Conservation (phyloP, 2,113 vertebrate genomes). For the Rostratula benghalensis region DNA sequence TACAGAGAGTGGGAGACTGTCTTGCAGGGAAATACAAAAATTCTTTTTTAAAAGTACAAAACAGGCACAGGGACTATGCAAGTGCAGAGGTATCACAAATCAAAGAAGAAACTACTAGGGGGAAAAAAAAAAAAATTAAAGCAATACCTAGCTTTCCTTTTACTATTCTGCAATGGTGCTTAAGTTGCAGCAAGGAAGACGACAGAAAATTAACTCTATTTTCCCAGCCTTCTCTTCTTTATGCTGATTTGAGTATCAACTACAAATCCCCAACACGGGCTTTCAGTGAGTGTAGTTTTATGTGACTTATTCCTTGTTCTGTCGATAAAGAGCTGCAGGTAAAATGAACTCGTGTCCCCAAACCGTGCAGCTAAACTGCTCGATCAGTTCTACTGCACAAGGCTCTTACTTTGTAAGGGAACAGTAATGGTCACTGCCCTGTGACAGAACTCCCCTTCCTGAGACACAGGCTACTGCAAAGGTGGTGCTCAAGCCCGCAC, state of each 20-base stretch:
- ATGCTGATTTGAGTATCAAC: not conserved
- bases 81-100: not conserved
- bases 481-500: not conserved
- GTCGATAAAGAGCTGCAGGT: not conserved
- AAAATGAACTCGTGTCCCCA: not conserved
- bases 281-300: not conserved
- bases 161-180: not conserved
- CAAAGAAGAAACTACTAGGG: not conserved
- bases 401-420: not conserved
- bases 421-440: not conserved
- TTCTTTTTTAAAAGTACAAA: not conserved
- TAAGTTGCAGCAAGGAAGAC: not conserved
- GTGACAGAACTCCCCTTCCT: not conserved
- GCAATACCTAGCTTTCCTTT: not conserved
- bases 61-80: not conserved
- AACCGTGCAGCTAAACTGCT: not conserved
- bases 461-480: not conserved
- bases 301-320: not conserved
- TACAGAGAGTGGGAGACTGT: not conserved
- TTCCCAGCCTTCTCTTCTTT: not conserved
- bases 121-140: not conserved
- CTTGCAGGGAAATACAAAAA: not conserved
- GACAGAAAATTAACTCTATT: not conserved
- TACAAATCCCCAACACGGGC: not conserved
- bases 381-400: accelerated